Evolutionary conservation across 2,797 vertebrate genomes (phyloP).

Genomic region (Notolabrus celidotus): DNA sequence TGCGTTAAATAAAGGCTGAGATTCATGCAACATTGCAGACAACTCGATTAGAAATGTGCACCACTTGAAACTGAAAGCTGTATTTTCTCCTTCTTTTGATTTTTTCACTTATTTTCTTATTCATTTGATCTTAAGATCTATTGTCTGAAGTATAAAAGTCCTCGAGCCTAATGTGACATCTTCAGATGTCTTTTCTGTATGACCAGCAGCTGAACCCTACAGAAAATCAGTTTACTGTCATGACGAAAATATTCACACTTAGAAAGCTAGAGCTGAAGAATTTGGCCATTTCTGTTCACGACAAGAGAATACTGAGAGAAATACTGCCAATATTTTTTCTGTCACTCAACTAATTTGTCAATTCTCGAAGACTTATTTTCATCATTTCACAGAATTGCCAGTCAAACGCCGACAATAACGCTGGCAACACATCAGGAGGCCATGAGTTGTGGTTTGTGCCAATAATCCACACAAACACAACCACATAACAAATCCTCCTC

Average conservation of each 20-base stretch:
- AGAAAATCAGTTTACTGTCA: constrained; percentile 11
- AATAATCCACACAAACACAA: constrained; percentile 3
- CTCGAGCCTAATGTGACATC: constrained; percentile 2
- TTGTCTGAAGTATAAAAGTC: constrained; percentile 3
- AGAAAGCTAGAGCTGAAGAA: not conserved
- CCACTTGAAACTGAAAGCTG: not conserved
- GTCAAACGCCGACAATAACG: not conserved
- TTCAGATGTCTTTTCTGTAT: constrained; percentile 14
- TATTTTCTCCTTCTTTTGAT: not conserved
- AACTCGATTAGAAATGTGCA: not conserved
- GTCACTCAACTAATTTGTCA: constrained; percentile 3
- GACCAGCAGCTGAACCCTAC: constrained; percentile 1
- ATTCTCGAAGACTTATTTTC: constrained; percentile 8
- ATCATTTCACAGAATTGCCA: not conserved
- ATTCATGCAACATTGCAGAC: not conserved
- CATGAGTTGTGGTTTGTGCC: constrained; percentile 4
- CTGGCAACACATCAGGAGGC: constrained; percentile 9
- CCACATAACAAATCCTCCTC: not conserved
- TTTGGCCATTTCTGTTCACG: not conserved
- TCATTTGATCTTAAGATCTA: not conserved
- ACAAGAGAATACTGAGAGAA: not conserved
- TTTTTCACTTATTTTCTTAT: not conserved
- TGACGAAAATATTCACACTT: constrained; percentile 3
- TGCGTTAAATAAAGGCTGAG: not conserved
- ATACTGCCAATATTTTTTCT: not conserved